These are phyloP conservation scores for Linnaemya tessellans DNA, from an alignment of 2,888 invertebrate genomes.

Conservation along the genomic window DNA sequence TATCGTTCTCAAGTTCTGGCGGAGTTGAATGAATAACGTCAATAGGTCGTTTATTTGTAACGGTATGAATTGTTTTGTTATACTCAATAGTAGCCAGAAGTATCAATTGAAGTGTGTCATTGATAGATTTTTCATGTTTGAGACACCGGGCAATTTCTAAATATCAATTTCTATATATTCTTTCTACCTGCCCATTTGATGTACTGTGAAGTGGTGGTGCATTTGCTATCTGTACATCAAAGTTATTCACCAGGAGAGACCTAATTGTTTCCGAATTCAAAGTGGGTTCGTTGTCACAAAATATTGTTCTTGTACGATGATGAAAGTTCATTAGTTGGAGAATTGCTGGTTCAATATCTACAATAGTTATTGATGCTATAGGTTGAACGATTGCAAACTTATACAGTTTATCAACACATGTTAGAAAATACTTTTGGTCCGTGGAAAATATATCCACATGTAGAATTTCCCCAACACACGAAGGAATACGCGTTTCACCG, in stretches of 20 bases:
- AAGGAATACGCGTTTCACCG: no score
- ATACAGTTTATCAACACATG: no score
- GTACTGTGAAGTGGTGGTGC: constrained; percentile 36
- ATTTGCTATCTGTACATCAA: constrained; percentile 5
- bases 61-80: constrained; percentile 62
- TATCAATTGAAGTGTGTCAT: constrained; percentile 17
- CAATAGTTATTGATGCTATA: no score
- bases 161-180: constrained; percentile 71
- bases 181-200: constrained; percentile 72
- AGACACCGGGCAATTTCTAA: constrained; percentile 67
- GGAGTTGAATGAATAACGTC: constrained; percentile 13
- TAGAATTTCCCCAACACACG: no score
- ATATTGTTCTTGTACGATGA: neutral
- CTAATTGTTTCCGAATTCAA: constrained; percentile 17
- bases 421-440: no score
- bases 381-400: no score
- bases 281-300: neutral
- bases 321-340: neutral
- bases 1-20: neutral
- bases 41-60: constrained; percentile 53
- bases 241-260: constrained; percentile 19
- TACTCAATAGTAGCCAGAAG: constrained; percentile 54
- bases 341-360: neutral
- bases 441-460: no score
- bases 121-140: constrained; percentile 27